Evolutionary conservation across 2,797 vertebrate genomes (phyloP).

Genomic region (Falco rusticolus): DNA sequence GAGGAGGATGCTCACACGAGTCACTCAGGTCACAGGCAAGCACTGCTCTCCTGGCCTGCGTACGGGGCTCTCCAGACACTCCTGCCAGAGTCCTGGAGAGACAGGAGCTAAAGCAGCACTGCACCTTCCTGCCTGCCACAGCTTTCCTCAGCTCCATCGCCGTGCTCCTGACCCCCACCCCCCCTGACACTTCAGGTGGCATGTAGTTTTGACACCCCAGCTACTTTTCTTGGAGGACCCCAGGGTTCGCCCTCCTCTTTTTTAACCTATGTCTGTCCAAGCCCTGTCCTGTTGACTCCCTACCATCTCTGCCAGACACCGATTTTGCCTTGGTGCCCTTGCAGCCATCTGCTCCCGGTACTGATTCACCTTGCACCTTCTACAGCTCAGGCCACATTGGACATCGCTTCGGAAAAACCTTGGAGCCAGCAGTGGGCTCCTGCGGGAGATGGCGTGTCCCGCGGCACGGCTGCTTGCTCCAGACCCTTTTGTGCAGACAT

Average conservation of each 20-base stretch:
- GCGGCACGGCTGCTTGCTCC: neutral
- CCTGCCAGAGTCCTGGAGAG: neutral
- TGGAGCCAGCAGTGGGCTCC: neutral
- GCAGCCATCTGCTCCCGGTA: neutral
- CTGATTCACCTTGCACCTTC: neutral
- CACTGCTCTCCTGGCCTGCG: neutral
- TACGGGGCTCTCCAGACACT: neutral
- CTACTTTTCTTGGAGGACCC: neutral
- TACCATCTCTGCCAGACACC: neutral
- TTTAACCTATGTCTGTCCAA: neutral
- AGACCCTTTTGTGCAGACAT: slow-evolving; percentile 28
- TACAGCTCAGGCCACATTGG: neutral
- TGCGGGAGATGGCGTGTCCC: neutral
- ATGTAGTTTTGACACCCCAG: neutral
- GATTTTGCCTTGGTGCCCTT: neutral
- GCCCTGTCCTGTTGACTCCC: neutral
- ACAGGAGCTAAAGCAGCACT: neutral
- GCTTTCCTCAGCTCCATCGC: neutral
- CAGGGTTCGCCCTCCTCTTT: neutral
- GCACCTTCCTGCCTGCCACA: neutral
- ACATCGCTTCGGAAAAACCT: neutral
- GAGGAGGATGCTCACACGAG: neutral
- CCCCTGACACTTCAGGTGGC: neutral
- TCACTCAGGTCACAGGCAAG: neutral
- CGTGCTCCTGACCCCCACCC: neutral